Percentiles rank a stretch among this genome's conserved stretches.
Evolutionary conservation across 92 coral and sea anemone genomes (phyloP).

Genomic region (Bergia puertoricense): DNA sequence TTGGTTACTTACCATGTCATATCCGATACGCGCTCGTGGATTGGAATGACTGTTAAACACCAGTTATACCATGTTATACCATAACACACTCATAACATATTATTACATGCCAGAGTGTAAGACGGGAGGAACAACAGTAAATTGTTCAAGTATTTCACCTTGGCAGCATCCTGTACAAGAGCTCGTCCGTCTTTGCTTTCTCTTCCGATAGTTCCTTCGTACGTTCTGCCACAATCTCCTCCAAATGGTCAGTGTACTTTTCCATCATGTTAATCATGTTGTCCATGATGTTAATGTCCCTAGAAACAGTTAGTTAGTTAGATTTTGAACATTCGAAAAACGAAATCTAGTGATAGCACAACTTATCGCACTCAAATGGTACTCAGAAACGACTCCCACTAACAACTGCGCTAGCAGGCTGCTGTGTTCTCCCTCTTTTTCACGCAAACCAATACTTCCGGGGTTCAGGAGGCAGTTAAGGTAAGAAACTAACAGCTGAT

Average conservation of each 20-base stretch:
- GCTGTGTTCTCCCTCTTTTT: no score
- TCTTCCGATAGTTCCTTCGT: constrained; percentile 78
- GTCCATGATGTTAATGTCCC: constrained; percentile 85
- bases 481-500: no score
- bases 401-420: no score
- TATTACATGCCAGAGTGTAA: background rate
- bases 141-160: constrained; percentile 41
- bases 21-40: no score
- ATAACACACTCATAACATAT: no score
- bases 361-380: background rate
- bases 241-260: constrained; percentile 80
- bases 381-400: no score
- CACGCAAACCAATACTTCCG: no score
- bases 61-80: background rate
- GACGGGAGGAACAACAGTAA: background rate
- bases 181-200: constrained; percentile 82
- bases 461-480: background rate
- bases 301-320: background rate
- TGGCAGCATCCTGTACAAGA: constrained; percentile 78
- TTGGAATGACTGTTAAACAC: no score
- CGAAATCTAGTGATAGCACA: background rate
- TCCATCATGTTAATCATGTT: constrained; percentile 89
- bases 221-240: constrained; percentile 81
- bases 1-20: no score
- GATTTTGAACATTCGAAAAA: background rate